Evolutionary conservation across 2,113 vertebrate genomes (phyloP), one percentile per base, ranked within the genome.

Genomic region (Poeciliopsis turrubarensis): DNA sequence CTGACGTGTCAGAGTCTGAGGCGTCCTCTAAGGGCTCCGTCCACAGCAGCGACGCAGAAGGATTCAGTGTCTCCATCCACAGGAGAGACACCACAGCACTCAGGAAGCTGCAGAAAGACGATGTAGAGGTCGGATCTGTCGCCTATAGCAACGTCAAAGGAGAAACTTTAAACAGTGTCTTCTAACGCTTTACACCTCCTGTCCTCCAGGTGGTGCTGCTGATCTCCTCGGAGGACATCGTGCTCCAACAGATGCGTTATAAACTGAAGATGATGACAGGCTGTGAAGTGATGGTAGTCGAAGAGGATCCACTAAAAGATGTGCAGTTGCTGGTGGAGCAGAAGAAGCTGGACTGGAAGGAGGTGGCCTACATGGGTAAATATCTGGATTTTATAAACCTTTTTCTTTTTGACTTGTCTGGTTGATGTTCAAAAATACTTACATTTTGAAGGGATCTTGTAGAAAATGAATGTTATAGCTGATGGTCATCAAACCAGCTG

Each of bases 11-110:
- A 2, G 34, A 34, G 1, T 34, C 34, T 10, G 34, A 37, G 2
- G 10, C 34, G 2, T 11, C 34, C 10, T 37, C 34, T 37, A 37
- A 37, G 34, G 34, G 34, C 34, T 37, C 34, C 34, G 10, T 37
- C 10, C 34, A 37, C 34, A 37, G 34, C 34, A 37, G 34, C 11
- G 34, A 37, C 34, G 2, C 34, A 37, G 37, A 95, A 96, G 85
- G 95, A 98, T 88, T 95, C 95, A 90, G 75, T 96, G 34, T 37
- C 39, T 97, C 96, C 34, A 86, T 96, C 0, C 95, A 96, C 83
- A 86, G 83, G 72, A 95, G 92, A 88, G 97, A 97, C 89, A 81
- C 79, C 47, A 76, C 81, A 44, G 96, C 94, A 65, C 92, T 98
- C 22, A 54, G 78, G 72, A 95, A 94, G 47, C 87, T 99, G 78